Base-by-base conservation (phyloP, 2,797 vertebrate species). In the Tamandua tetradactyla region DNA sequence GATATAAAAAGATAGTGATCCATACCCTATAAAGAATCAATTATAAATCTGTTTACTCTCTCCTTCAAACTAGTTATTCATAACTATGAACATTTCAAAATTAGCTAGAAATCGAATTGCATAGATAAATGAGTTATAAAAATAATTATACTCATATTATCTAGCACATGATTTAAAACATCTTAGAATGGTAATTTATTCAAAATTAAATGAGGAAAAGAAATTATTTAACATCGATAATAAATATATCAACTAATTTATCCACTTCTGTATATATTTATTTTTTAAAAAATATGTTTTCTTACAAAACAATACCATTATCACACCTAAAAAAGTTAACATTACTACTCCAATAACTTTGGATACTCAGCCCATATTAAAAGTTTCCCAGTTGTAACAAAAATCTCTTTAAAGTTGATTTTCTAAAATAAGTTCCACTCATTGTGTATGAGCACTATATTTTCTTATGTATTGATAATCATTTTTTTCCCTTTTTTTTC, bases 221-320 rank as follows among this genome's bases (percentile, higher is more conserved):
- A 25, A 3, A 92, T 22, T 75, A 80, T 47, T 92, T 64, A 83
- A 82, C 15, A 81, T 8, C 81, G 35, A 68, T 8, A 44, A 64
- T 84, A 37, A 72, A 79, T 40, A 52, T 0, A 30, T 68, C 8
- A 44, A 78, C 35, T 49, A 72, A 44, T 81, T 88, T 55, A 89
- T 86, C 49, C 7, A 75, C 10, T 91, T 95, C 61, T 84, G 1
- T 93, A 20, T 52, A 84, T 66, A 57, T 30, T 25, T 76, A 75
- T 76, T 81, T 92, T 93, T 55, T n/a, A 89, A 94, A 47, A 76
- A 6, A 42, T 42, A 18, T 80, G 17, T 85, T 90, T 93, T 86
- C n/a, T 92, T 37, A 64, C 61, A 47, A 81, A 91, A 30, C 30
- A 72, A 62, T 83, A 11, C 14, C 15, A 69, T 94, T 57, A 82